These are phyloP conservation scores for Acanthurus lineatus DNA, from an alignment of 2,797 vertebrate species.

Conservation along the genomic window DNA sequence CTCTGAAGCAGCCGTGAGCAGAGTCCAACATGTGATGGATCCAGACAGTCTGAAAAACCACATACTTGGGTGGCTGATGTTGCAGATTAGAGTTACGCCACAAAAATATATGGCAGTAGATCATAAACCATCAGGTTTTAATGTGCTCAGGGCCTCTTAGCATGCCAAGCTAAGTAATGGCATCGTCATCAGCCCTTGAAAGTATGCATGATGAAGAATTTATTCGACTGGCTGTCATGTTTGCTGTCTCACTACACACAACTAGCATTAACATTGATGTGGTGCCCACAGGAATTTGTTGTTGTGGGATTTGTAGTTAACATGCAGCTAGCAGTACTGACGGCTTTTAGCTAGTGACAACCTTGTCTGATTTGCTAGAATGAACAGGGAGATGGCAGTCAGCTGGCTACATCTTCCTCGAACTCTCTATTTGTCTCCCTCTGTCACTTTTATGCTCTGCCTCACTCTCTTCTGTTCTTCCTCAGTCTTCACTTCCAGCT, in stretches of 20 bases:
- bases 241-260: constrained; percentile 52
- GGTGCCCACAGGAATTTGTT: constrained; percentile 42
- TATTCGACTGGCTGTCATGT: constrained; percentile 72
- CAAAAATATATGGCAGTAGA: constrained; percentile 61
- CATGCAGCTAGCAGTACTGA: constrained; percentile 27
- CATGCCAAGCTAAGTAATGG: constrained; percentile 57
- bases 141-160: constrained; percentile 55
- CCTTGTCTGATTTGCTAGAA: constrained; percentile 45
- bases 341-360: constrained; percentile 27
- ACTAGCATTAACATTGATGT: constrained; percentile 42
- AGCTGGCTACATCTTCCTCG: constrained; percentile 32
- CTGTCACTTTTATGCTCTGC: constrained; percentile 9
- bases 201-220: constrained; percentile 64
- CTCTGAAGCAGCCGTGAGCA: constrained; percentile 61
- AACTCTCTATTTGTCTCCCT: constrained; percentile 1
- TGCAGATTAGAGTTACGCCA: constrained; percentile 64
- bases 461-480: constrained; percentile 40
- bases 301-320: constrained; percentile 53
- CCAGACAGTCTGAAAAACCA: constrained; percentile 64
- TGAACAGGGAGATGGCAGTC: constrained; percentile 41
- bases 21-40: constrained; percentile 66
- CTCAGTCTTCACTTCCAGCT: constrained; percentile 45
- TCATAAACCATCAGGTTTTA: constrained; percentile 67
- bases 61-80: constrained; percentile 72
- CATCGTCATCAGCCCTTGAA: constrained; percentile 46